These are phyloP conservation scores for Neolamprologus brichardi DNA, from an alignment of 2,113 vertebrate species.

Conservation along the genomic window DNA sequence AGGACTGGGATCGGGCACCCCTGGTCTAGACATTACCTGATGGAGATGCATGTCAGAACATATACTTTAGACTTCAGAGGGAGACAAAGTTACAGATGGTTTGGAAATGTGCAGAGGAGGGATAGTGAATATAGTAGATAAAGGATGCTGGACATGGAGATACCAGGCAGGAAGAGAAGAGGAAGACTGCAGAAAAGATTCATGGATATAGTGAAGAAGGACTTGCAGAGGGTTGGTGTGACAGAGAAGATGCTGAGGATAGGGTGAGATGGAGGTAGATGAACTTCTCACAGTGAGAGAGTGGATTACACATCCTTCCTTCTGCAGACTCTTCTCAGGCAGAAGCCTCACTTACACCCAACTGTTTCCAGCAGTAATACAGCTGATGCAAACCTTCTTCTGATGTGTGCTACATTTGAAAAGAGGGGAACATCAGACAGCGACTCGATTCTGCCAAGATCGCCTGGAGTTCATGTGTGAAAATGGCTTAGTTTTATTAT, in stretches of 20 bases:
- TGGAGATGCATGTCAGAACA: not conserved
- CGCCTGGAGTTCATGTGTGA: not conserved
- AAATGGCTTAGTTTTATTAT: not conserved
- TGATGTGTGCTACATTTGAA: not conserved
- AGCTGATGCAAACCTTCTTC: not conserved
- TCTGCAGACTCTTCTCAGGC: not conserved
- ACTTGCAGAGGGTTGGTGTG: not conserved
- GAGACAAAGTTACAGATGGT: not conserved
- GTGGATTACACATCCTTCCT: not conserved
- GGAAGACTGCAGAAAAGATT: not conserved
- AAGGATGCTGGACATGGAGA: not conserved
- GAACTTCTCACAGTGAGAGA: not conserved
- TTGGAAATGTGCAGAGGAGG: not conserved
- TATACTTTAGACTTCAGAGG: not conserved
- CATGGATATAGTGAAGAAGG: not conserved
- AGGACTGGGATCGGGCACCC: not conserved
- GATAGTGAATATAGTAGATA: not conserved
- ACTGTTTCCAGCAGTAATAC: not conserved
- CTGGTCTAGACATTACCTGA: not conserved
- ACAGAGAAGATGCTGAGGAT: not conserved
- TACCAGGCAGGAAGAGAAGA: not conserved
- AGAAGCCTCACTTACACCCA: not conserved
- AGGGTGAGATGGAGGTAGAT: not conserved
- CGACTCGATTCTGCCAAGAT: not conserved
- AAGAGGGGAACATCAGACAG: not conserved